Percentiles rank a stretch among this genome's conserved stretches.
These are phyloP conservation scores for Ditylenchus dipsaci DNA, from an alignment of 1,140 invertebrate genomes.

Conservation along the genomic window DNA sequence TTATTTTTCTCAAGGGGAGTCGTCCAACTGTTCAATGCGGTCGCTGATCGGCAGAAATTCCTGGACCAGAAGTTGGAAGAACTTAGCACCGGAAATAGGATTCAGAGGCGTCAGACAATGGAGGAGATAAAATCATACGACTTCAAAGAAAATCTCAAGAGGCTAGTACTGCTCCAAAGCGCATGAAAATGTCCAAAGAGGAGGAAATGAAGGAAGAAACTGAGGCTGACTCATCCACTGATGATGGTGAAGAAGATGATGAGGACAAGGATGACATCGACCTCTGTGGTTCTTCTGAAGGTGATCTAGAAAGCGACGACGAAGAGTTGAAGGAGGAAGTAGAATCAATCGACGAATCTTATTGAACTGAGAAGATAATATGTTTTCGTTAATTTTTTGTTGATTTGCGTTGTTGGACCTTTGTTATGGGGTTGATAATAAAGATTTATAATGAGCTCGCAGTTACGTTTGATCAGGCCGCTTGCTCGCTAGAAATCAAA, in stretches of 20 bases:
- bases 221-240: not conserved
- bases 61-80: not conserved
- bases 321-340: not conserved
- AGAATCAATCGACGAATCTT: not conserved
- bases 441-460: too few species aligned
- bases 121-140: not conserved
- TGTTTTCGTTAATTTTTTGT: too few species aligned
- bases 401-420: too few species aligned
- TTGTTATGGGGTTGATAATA: too few species aligned
- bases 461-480: too few species aligned
- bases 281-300: not conserved
- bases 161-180: not conserved
- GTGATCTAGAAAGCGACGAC: not conserved
- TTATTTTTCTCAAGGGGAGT: not conserved
- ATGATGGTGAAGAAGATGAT: not conserved
- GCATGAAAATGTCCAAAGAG: not conserved
- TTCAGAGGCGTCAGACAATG: not conserved
- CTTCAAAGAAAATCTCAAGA: not conserved
- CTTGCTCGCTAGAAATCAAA: too few species aligned
- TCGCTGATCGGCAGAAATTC: not conserved
- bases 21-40: conserved; percentile 1
- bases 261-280: not conserved
- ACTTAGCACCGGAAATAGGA: not conserved
- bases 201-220: not conserved
- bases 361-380: not conserved